Evolutionary conservation across 2,113 vertebrate species (phyloP).

Genomic region (Rhipidura dahli): DNA sequence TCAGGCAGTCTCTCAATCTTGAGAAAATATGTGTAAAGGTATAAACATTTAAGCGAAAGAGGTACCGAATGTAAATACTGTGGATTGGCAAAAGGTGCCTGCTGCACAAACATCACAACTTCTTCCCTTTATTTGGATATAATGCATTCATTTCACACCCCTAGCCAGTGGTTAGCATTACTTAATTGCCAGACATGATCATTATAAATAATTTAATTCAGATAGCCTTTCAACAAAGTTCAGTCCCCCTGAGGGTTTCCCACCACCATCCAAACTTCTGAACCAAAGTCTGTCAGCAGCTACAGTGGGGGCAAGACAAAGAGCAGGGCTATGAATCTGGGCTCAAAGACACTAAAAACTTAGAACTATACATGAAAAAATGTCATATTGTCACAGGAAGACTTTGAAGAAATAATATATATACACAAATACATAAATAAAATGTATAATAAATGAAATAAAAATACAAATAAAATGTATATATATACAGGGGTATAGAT

Average conservation of each 20-base stretch:
- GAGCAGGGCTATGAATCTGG: neutral
- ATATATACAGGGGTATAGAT: neutral
- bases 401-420: neutral
- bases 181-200: neutral
- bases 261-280: neutral
- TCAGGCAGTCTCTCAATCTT: slow-evolving; percentile 26
- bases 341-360: neutral
- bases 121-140: neutral
- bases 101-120: neutral
- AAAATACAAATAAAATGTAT: neutral
- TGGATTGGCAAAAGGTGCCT: neutral
- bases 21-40: slow-evolving; percentile 51
- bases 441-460: too few relatives aligned
- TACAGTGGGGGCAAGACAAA: neutral
- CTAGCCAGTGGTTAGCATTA: neutral
- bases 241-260: neutral
- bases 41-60: slow-evolving; percentile 26
- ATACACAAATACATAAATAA: too few relatives aligned
- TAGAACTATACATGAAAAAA: neutral
- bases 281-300: neutral
- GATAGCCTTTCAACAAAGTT: neutral
- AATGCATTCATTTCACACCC: neutral
- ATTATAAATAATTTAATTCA: slow-evolving; percentile 41
- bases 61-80: slow-evolving; percentile 12
- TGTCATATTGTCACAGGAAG: neutral